These are phyloP conservation scores for Corythucha ciliata DNA, from an alignment of 2,888 invertebrate genomes.

Conservation along the genomic window DNA sequence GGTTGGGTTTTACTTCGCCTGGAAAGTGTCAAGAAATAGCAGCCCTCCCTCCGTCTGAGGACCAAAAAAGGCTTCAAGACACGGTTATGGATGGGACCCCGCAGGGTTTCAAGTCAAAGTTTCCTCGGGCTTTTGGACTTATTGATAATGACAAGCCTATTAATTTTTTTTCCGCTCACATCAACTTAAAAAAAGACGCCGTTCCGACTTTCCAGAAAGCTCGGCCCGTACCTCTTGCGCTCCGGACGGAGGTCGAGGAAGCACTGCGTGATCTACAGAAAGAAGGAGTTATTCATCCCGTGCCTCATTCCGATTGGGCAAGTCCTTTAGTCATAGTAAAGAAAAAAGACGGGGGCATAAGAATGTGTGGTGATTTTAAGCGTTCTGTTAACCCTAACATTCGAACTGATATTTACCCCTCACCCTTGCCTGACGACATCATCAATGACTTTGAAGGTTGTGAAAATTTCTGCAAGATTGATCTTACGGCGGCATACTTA, in stretches of 20 bases:
- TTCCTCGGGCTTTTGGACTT: conserved; percentile 1
- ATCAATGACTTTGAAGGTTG: conserved; percentile 35
- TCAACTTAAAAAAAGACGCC: conserved; percentile 10
- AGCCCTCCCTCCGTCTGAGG: too few relatives aligned
- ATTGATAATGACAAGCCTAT: conserved; percentile 8
- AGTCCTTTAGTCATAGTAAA: conserved; percentile 38
- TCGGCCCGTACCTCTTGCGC: conserved; percentile 9
- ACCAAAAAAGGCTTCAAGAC: too few relatives aligned
- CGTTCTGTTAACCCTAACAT: conserved; percentile 35
- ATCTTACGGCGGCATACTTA: conserved; percentile 37
- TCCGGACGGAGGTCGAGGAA: conserved; percentile 2
- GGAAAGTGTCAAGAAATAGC: too few relatives aligned
- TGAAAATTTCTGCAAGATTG: too few relatives aligned
- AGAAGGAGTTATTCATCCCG: conserved; percentile 1
- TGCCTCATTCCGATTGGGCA: conserved; percentile 32
- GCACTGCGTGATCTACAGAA: neutral
- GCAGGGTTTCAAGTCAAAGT: too few relatives aligned
- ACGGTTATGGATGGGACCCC: too few relatives aligned
- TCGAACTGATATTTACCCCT: conserved; percentile 36
- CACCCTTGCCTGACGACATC: conserved; percentile 37
- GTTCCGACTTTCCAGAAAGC: conserved; percentile 8
- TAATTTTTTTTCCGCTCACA: conserved; percentile 8
- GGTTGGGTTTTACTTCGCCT: too few relatives aligned
- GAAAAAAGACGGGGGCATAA: conserved; percentile 34
- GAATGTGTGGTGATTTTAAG: conserved; percentile 39